A percentile compares a stretch with the other conserved stretches of the same genome.
Evolutionary conservation across 2,113 vertebrate genomes (phyloP).

Genomic region (Orthochromis malagaraziensis): DNA sequence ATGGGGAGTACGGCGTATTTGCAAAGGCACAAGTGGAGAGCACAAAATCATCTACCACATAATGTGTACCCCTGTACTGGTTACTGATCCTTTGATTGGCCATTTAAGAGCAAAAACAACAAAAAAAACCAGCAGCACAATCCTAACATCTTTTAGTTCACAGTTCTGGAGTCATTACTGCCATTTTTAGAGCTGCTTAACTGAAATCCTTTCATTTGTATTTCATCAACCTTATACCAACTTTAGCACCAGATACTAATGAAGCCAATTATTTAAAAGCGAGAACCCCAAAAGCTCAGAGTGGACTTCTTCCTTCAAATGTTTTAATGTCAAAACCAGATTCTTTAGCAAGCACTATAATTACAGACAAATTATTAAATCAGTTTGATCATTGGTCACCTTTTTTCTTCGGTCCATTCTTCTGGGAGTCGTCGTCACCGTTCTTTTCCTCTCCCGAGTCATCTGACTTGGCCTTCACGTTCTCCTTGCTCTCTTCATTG

Average conservation of each 20-base stretch:
- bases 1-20: neutral
- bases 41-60: neutral
- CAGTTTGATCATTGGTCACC: constrained; percentile 58
- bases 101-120: neutral
- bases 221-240: neutral
- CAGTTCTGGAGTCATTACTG: neutral
- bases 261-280: neutral
- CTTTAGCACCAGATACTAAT: neutral
- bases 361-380: neutral
- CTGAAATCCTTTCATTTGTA: neutral
- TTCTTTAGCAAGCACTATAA: neutral
- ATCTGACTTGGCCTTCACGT: constrained; percentile 89
- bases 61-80: neutral
- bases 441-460: constrained; percentile 97
- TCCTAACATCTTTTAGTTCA: neutral
- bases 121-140: neutral
- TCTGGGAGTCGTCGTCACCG: constrained; percentile 87
- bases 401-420: constrained; percentile 90
- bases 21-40: neutral
- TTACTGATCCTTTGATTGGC: neutral
- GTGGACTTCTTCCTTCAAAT: neutral
- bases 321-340: neutral
- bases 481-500: constrained; percentile 90
- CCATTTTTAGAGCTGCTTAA: neutral
- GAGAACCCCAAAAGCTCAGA: neutral